Conservation (phyloP, 2,113 vertebrate species). For the Sphyrna mokarran region DNA sequence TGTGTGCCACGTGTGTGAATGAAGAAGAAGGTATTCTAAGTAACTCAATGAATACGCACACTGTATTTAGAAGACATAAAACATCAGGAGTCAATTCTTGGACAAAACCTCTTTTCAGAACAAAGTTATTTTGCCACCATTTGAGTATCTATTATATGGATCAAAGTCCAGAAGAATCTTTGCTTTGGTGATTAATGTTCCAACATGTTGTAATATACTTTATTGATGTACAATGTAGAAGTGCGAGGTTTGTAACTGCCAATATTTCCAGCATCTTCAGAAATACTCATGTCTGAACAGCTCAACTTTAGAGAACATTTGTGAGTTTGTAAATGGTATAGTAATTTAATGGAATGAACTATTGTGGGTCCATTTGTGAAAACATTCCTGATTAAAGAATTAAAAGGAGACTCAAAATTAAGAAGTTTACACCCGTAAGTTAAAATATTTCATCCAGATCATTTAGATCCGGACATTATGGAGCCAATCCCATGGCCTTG, state of each 20-base stretch:
- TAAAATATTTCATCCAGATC: not conserved
- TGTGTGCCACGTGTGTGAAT: not conserved
- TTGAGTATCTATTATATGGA: not conserved
- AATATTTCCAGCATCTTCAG: not conserved
- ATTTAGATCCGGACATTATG: not conserved
- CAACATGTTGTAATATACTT: not conserved
- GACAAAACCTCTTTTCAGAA: slow-evolving; percentile 9
- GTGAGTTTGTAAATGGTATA: not conserved
- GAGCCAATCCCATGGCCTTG: no score
- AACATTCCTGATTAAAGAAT: not conserved
- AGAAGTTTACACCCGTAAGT: not conserved
- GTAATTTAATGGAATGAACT: not conserved
- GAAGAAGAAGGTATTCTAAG: not conserved
- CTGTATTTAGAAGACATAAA: not conserved
- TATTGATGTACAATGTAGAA: not conserved
- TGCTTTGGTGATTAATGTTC: not conserved
- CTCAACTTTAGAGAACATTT: not conserved
- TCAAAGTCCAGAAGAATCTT: not conserved
- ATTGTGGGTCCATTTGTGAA: not conserved
- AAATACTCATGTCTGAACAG: not conserved
- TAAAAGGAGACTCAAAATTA: not conserved
- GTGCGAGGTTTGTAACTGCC: not conserved
- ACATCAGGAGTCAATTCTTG: not conserved
- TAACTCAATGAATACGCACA: not conserved
- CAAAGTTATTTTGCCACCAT: slow-evolving; percentile 12